phyloP scores from a whole-genome alignment of 2,113 vertebrate genomes.

The Lipophrys pholis region DNA sequence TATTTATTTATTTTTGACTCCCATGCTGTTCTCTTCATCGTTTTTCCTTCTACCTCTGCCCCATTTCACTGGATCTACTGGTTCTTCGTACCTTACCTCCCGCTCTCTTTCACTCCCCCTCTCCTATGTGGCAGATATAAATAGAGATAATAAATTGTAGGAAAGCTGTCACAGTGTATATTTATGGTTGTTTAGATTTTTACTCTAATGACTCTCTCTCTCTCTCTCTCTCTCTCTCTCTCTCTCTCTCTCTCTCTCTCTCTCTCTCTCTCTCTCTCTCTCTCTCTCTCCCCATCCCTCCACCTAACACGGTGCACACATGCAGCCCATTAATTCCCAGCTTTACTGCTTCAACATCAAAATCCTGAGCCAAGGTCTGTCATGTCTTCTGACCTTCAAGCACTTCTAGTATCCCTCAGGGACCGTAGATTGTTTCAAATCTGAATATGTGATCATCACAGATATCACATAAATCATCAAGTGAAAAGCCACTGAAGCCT shows the following conservation, averaged over 20 bases:
- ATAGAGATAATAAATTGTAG: constrained; percentile 61
- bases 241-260: constrained; percentile 19
- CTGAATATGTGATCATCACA: constrained; percentile 28
- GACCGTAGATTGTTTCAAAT: constrained; percentile 11
- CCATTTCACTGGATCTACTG: constrained; percentile 42
- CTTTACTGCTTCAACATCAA: constrained; percentile 27
- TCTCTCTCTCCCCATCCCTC: not conserved
- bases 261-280: no score
- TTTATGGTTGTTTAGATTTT: constrained; percentile 50
- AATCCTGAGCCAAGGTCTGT: constrained; percentile 23
- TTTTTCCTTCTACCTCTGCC: constrained; percentile 12
- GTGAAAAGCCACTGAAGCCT: constrained; percentile 10
- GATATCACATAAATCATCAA: not conserved
- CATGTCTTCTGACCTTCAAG: constrained; percentile 35
- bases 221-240: not conserved
- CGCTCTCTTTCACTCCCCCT: constrained; percentile 23
- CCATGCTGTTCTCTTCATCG: not conserved
- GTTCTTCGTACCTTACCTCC: constrained; percentile 23
- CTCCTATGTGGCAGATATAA: constrained; percentile 54
- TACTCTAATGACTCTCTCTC: constrained; percentile 39
- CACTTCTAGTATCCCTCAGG: constrained; percentile 14
- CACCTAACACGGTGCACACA: constrained; percentile 14
- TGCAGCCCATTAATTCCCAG: constrained; percentile 40
- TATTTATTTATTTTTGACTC: no score
- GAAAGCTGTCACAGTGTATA: constrained; percentile 32